These are phyloP conservation scores for Pemphigus obesinymphae DNA, from an alignment of 1,140 invertebrate genomes.

Conservation along the genomic window DNA sequence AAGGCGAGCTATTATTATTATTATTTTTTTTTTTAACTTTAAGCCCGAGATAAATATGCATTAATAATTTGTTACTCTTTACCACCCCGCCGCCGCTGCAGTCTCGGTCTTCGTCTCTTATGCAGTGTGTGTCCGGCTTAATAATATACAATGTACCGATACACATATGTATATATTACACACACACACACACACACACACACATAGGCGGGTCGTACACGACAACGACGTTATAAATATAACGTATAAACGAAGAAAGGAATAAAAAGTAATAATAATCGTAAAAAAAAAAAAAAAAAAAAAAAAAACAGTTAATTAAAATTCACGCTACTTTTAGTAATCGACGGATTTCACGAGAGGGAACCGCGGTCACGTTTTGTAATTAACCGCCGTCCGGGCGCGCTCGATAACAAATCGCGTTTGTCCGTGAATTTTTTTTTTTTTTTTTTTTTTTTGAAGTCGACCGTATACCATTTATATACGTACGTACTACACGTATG, in stretches of 20 bases:
- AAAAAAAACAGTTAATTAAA: constrained; percentile 31
- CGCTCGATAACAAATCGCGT: constrained; percentile 29
- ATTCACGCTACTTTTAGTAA: constrained; percentile 39
- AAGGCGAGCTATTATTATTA: constrained; percentile 11
- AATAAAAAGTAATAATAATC: constrained; percentile 33
- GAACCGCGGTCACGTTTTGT: constrained; percentile 35
- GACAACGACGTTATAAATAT: background rate
- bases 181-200: no score
- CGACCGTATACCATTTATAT: background rate
- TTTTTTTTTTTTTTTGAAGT: no score
- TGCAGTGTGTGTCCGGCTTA: background rate
- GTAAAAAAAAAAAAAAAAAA: background rate
- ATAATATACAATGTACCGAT: background rate
- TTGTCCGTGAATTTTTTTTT: constrained; percentile 6
- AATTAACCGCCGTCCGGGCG: constrained; percentile 32
- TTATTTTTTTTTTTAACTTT: background rate
- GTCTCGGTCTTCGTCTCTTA: background rate
- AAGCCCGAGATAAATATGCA: constrained; percentile 5
- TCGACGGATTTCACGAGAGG: background rate
- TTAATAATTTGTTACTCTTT: constrained; percentile 15
- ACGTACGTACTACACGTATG: no score
- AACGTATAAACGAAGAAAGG: background rate
- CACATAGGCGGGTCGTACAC: constrained; percentile 31
- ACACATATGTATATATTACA: background rate
- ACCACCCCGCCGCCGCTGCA: background rate